A percentile compares a stretch with the other conserved stretches of the same genome.
Conservation (phyloP, 2,113 vertebrate genomes). For the Fregata magnificens region DNA sequence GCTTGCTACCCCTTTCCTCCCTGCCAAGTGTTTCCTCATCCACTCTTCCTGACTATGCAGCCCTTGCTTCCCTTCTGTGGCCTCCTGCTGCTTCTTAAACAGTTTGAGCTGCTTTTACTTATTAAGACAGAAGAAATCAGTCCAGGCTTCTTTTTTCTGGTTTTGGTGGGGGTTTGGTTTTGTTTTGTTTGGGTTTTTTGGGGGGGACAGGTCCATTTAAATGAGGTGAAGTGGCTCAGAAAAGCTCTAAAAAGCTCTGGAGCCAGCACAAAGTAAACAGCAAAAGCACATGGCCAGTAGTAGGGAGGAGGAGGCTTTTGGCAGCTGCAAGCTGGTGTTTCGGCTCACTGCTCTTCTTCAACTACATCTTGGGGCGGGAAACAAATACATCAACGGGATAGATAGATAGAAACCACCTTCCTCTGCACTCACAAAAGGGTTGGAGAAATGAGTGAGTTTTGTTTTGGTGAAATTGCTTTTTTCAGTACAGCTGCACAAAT, state of each 20-base stretch:
- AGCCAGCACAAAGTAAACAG: not conserved
- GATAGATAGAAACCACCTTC: not conserved
- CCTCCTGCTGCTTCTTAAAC: not conserved
- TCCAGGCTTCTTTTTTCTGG: not conserved
- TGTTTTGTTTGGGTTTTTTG: not conserved
- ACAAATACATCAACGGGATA: not conserved
- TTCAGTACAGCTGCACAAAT: not conserved
- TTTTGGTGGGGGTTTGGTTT: not conserved
- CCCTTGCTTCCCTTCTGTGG: not conserved
- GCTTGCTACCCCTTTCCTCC: not conserved
- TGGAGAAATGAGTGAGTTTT: not conserved
- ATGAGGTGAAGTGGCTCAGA: not conserved
- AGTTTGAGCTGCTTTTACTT: not conserved
- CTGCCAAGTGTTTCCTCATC: not conserved
- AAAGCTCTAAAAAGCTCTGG: not conserved
- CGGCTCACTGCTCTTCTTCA: not conserved
- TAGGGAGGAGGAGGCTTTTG: not conserved
- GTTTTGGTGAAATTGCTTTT: not conserved
- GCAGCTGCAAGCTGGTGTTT: not conserved
- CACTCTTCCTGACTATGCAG: not conserved
- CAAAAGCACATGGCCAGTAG: not conserved
- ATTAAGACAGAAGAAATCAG: not conserved
- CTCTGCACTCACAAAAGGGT: not conserved
- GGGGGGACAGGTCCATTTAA: not conserved
- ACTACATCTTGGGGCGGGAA: too few relatives aligned